A percentile compares a stretch with the other conserved stretches of the same genome.
Conservation (phyloP, 2,797 vertebrate genomes). For the Leptatherina wallacei region DNA sequence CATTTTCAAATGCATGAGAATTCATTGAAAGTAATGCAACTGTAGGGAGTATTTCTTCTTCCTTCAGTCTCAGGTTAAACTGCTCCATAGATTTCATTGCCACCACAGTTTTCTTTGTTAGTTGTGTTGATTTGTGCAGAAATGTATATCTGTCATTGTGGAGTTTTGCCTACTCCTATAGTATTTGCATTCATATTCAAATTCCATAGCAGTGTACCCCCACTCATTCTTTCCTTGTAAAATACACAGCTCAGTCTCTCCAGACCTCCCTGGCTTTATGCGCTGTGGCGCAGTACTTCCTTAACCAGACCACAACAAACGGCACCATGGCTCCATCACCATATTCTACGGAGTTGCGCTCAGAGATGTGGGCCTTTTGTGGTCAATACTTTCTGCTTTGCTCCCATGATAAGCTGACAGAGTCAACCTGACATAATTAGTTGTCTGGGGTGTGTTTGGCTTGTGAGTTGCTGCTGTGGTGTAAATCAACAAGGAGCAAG, state of each 20-base stretch:
- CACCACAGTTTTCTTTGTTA: too few relatives aligned
- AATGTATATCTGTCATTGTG: too few relatives aligned
- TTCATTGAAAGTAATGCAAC: too few relatives aligned
- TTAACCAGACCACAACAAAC: constrained; percentile 43
- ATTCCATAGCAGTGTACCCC: neutral
- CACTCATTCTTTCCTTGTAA: constrained; percentile 12
- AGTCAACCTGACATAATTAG: constrained; percentile 69
- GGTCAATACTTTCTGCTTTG: constrained; percentile 61
- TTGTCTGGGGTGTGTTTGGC: constrained; percentile 71
- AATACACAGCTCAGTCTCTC: constrained; percentile 15
- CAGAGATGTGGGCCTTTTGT: constrained; percentile 40
- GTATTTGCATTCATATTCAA: neutral
- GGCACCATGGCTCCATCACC: constrained; percentile 18
- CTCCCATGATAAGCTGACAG: constrained; percentile 61
- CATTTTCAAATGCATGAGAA: too few relatives aligned
- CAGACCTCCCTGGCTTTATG: constrained; percentile 47
- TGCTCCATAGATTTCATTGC: too few relatives aligned
- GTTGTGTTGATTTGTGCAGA: too few relatives aligned
- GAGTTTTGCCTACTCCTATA: too few relatives aligned
- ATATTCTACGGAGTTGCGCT: constrained; percentile 42
- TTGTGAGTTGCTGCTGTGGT: constrained; percentile 65
- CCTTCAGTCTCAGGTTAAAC: too few relatives aligned
- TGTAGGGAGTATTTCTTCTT: too few relatives aligned
- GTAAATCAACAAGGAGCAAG: constrained; percentile 73
- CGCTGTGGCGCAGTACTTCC: constrained; percentile 34